Base-by-base conservation (phyloP, 1,140 invertebrate genomes). In the Drosophila truncata region DNA sequence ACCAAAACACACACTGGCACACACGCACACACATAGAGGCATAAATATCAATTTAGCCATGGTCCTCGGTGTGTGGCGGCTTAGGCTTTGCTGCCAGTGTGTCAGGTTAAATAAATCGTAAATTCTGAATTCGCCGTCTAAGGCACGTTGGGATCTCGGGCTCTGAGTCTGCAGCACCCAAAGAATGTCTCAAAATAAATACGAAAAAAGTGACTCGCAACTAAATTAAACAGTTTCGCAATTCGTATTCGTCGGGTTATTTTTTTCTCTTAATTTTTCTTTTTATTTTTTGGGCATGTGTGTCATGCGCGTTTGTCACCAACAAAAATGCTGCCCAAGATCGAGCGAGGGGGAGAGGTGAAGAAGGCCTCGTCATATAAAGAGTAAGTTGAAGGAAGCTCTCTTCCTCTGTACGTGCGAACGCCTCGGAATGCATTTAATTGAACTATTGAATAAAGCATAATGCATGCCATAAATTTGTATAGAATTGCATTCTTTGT, bases 171-270 rank as follows among this genome's bases (percentile, higher is more conserved):
- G 39, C 27, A 44, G 67, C 59, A 57, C 50, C 50, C 75, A 84
- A 84, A 84, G 77, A 87, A 87, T 88, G 80, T 80, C 77, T 80
- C 72, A 73, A 69, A 69, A 65, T 67, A 82, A 70, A 79, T 65
- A 70, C 71, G 63, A 75, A 70, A 54, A 70, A 84, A 77, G 55
- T 71, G 42, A 59, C 61, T 49, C 46, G 69, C 47, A 71, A 79
- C 79, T 71, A 87, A 86, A 85, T 90, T 81, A 81, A 88, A 72
- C 72, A 78, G 81, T 88, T 88, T 88, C 85, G 81, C 78, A 88
- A 88, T 85, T 78, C 52, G 49, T 52, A 60, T 47, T 47, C 50
- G 65, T 71, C n/a, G 20, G 65, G 29, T 35, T n/a, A n/a, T 35
- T 31, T 59, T 35, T 58, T 58, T 46, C 42, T 23, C 23, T 46